These are phyloP conservation scores for Platorchestia sp. DNA, from an alignment of 1,140 invertebrate species.

Conservation along the genomic window DNA sequence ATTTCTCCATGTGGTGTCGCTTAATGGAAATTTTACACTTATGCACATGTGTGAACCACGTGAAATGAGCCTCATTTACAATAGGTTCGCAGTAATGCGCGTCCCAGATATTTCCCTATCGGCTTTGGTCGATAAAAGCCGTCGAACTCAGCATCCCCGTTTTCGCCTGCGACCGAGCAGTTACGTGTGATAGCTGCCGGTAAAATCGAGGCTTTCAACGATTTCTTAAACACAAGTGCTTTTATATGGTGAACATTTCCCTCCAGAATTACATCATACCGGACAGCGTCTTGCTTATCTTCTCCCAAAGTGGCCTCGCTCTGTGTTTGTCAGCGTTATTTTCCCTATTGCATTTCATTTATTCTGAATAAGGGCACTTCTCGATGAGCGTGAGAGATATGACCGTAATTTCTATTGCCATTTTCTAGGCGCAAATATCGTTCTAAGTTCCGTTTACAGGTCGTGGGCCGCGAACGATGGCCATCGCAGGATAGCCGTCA, in stretches of 20 bases:
- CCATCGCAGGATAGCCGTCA: neutral
- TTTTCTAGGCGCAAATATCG: neutral
- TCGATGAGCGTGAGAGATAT: neutral
- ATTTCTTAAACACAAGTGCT: neutral
- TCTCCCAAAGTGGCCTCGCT: neutral
- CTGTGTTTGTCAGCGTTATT: neutral
- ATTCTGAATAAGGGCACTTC: neutral
- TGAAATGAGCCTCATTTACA: neutral
- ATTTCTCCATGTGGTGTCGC: neutral
- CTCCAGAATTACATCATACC: neutral
- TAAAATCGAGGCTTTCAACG: neutral
- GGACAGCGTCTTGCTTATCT: neutral
- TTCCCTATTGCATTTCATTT: neutral
- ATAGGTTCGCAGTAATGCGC: neutral
- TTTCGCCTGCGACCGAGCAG: neutral
- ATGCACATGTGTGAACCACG: neutral
- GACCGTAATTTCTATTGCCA: neutral
- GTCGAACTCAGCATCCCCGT: neutral
- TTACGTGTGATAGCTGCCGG: neutral
- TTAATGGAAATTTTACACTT: neutral
- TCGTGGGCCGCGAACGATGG: neutral
- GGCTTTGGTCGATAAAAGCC: neutral
- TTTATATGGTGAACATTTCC: neutral
- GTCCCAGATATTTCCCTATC: neutral
- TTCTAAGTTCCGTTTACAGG: neutral